Percentiles rank a stretch among this genome's conserved stretches.
These are phyloP conservation scores for Pammene fasciana DNA, from an alignment of 2,888 invertebrate species.

Conservation along the genomic window DNA sequence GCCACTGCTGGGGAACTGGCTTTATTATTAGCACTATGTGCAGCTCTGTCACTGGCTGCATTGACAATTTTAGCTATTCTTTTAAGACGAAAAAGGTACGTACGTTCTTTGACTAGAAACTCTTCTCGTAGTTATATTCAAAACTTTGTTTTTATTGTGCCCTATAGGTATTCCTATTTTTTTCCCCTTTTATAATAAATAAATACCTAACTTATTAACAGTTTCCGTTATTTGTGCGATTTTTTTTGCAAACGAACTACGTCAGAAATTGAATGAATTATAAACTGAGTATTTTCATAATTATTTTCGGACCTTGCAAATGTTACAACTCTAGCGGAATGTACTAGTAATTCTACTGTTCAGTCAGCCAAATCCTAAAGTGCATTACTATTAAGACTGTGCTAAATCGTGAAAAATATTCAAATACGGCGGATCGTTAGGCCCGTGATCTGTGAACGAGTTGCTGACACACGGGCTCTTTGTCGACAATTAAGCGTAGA, in stretches of 20 bases:
- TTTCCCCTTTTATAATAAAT: too few species aligned
- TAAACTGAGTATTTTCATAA: too few species aligned
- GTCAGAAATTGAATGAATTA: too few species aligned
- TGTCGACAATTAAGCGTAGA: conserved; percentile 50
- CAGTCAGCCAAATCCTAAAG: conserved; percentile 4
- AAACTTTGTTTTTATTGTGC: too few species aligned
- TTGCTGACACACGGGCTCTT: conserved; percentile 64
- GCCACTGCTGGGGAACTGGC: conserved; percentile 77
- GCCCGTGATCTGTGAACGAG: conserved; percentile 57
- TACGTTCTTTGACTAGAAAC: background rate
- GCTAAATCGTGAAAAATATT: conserved; percentile 38
- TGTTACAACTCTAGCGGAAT: background rate
- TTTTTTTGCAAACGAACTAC: too few species aligned
- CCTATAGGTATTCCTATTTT: too few species aligned
- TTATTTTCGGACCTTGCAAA: too few species aligned
- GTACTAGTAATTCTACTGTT: background rate
- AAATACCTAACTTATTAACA: too few species aligned
- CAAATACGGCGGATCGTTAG: conserved; percentile 58
- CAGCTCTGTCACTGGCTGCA: conserved; percentile 82
- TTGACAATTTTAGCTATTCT: conserved; percentile 84
- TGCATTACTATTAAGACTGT: conserved; percentile 23
- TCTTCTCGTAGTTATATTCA: background rate
- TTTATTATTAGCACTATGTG: conserved; percentile 79
- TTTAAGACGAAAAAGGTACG: conserved; percentile 79
- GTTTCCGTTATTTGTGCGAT: too few species aligned